These are phyloP conservation scores for Andrena haemorrhoa DNA, from an alignment of 2,888 invertebrate species.

Conservation along the genomic window DNA sequence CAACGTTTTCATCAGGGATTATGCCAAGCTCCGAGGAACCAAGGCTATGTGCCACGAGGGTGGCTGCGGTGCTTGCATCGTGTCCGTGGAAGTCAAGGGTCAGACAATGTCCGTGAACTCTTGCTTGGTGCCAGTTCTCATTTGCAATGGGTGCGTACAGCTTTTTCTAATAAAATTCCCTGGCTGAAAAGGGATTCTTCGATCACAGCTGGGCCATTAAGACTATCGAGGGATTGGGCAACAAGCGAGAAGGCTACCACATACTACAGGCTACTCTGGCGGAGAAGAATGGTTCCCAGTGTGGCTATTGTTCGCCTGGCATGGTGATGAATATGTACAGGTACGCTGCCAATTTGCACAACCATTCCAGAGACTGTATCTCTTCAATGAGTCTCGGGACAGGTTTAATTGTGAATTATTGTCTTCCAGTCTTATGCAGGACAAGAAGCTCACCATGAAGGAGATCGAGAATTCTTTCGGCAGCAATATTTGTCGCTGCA, in stretches of 20 bases:
- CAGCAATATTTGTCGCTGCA: slow-evolving; percentile 91
- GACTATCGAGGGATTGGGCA: slow-evolving; percentile 91
- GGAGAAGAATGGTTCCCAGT: slow-evolving; percentile 67
- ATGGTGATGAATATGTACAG: slow-evolving; percentile 86
- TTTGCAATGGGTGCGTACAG: slow-evolving; percentile 69
- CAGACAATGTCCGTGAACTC: slow-evolving; percentile 80
- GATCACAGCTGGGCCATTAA: slow-evolving; percentile 87
- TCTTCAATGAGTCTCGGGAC: too few relatives aligned
- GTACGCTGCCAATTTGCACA: slow-evolving; percentile 85
- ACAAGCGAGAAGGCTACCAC: slow-evolving; percentile 88
- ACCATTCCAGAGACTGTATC: not conserved
- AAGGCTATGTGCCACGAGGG: slow-evolving; percentile 91
- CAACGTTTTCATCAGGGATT: slow-evolving; percentile 88
- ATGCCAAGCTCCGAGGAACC: slow-evolving; percentile 88
- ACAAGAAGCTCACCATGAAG: slow-evolving; percentile 86
- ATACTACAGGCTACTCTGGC: slow-evolving; percentile 85
- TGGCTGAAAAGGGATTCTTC: slow-evolving; percentile 34
- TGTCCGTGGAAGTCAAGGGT: slow-evolving; percentile 78
- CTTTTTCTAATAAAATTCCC: not conserved
- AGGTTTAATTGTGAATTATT: not conserved
- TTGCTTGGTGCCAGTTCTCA: slow-evolving; percentile 79
- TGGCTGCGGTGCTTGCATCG: slow-evolving; percentile 89
- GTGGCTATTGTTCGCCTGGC: slow-evolving; percentile 88
- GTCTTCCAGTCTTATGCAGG: slow-evolving; percentile 76
- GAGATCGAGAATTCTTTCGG: slow-evolving; percentile 90